Evolutionary conservation across 2,113 vertebrate genomes (phyloP), one percentile per base, ranked within the genome.

Genomic region (Ptilorrhoa leucosticta): DNA sequence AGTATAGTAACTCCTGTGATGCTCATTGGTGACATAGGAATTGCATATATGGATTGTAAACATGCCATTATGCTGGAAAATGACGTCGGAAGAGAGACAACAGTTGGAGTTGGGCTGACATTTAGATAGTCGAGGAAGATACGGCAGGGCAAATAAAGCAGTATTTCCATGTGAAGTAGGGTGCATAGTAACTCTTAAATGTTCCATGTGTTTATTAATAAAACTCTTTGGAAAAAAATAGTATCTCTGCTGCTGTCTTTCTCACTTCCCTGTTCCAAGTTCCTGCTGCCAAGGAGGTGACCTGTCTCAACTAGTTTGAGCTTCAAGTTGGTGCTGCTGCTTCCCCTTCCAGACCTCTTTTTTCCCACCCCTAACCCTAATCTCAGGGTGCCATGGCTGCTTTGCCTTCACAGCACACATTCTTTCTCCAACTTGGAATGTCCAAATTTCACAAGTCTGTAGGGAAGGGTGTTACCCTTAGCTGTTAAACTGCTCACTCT

Each of bases 141-240:
- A 27, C 2, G 33, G 45, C 70, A 86, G 47, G 54, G 51, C 24
- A 78, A 79, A 80, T 45, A 66, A 85, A 91, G 30, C 60, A 81
- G 80, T 75, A 88, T 75, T 78, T 96, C 83, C 50, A 44, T n/a
- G 42, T 81, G 84, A 64, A 53, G 56, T 86, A 83, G 87, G 86
- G 87, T 69, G 33, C 9, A 1, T 23, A 60, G 64, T 87, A 68
- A 94, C 31, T 93, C 90, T 78, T 88, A 89, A 94, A 87, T 96
- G 94, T 95, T 94, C 71, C 94, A 89, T 31, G 56, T 89, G 80
- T 92, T 97, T 93, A 66, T 81, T 96, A 98, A 98, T 98, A 97
- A 98, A 98, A 87, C 28, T 68, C 60, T 97, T 96, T 80, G 56
- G 9, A 40, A 58, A 94, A 94, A 64, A 26, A 15, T n/a, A 7